Evolutionary conservation across 92 coral and sea anemone species (phyloP).

Genomic region (Paramuricea clavata): DNA sequence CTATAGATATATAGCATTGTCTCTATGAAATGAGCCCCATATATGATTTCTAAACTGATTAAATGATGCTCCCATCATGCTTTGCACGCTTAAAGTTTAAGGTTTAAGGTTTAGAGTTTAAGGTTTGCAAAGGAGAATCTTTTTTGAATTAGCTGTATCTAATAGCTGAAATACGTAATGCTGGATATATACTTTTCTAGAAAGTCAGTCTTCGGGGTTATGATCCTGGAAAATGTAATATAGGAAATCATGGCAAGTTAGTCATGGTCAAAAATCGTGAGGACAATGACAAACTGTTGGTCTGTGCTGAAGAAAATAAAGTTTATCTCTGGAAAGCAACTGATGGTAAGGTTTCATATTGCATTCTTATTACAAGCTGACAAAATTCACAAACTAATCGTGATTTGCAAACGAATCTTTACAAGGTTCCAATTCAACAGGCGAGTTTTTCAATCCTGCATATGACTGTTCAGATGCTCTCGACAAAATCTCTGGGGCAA

Average conservation of each 20-base stretch:
- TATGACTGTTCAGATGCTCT: not conserved
- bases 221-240: not conserved
- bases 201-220: not conserved
- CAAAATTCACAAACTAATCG: no score
- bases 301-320: not conserved
- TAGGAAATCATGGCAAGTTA: not conserved
- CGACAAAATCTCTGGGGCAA: not conserved
- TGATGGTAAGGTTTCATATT: not conserved
- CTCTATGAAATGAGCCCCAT: no score
- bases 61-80: no score
- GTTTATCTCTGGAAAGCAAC: not conserved
- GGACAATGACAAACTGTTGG: not conserved
- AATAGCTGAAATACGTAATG: no score
- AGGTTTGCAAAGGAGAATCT: no score
- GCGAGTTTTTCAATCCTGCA: slow-evolving; percentile 18
- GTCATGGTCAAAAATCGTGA: not conserved
- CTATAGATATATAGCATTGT: no score
- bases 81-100: no score
- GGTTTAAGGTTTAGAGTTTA: no score
- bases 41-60: no score
- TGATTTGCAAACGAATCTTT: not conserved
- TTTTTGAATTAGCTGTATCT: no score
- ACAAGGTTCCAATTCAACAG: slow-evolving; percentile 6
- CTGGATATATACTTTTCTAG: no score
- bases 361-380: not conserved